Conservation (phyloP, 2,797 vertebrate species). For the Pterois miles region DNA sequence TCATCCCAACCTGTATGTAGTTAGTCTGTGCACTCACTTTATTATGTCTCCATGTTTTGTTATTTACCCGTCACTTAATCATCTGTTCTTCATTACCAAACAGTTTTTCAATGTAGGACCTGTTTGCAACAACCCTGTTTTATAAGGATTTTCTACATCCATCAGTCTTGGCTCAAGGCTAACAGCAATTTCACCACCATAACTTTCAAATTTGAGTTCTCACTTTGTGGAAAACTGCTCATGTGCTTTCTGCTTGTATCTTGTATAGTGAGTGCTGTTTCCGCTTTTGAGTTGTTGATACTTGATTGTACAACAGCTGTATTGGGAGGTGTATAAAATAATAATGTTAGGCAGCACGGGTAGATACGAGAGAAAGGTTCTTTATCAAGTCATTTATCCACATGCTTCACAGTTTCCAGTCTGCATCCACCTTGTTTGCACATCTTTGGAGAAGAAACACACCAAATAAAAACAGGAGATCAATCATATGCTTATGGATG, state of each 20-base stretch:
- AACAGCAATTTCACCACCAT: neutral
- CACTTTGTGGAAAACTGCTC: neutral
- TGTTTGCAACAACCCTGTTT: neutral
- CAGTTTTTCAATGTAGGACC: neutral
- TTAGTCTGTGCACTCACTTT: too few species aligned
- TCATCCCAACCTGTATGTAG: neutral
- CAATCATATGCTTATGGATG: conserved; percentile 89
- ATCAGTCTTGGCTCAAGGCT: too few species aligned
- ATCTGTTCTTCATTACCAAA: neutral
- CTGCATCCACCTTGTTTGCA: neutral
- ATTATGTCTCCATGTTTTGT: too few species aligned
- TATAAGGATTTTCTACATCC: neutral
- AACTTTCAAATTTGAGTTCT: neutral
- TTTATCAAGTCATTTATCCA: neutral
- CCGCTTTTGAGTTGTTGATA: neutral
- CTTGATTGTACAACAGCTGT: neutral
- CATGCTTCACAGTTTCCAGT: neutral
- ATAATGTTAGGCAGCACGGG: neutral
- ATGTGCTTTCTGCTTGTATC: neutral
- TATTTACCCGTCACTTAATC: neutral
- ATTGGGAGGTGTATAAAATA: neutral
- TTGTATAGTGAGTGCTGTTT: neutral
- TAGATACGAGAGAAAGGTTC: neutral
- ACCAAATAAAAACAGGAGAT: conserved; percentile 61
- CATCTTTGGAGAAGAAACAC: neutral